Base-by-base conservation (phyloP, 2,113 vertebrate genomes). In the Grus americana region DNA sequence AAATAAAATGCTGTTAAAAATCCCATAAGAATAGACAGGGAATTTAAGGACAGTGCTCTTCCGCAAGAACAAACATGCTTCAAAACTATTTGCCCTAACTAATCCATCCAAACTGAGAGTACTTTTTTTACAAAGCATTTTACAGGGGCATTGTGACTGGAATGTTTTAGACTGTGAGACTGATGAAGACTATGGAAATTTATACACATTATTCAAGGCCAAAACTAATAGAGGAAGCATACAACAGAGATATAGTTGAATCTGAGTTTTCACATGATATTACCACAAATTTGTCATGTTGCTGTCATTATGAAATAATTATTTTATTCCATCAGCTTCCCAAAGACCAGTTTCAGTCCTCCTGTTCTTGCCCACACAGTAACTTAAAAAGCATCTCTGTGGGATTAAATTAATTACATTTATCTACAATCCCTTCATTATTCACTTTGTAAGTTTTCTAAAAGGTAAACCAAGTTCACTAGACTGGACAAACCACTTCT, bases 361-460 rank as follows among this genome's bases (percentile, higher is more conserved):
- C 47, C 58, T 82, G 14, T 54, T 68, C 23, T 94, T 83, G 47
- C 79, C 46, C 13, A 61, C 89, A 49, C 57, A 57, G 38, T 65
- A 92, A 46, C 21, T 76, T 86, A 62, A 91, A 72, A 95, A 97
- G 57, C 30, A 83, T 26, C 44, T 95, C 95, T 44, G 46, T 86
- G 72, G 73, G 75, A 78, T 68, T 90, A 94, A 94, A 92, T 94
- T 88, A 44, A 87, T 96, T 55, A 50, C 0, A 0, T 73, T 93
- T 79, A 84, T 20, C 32, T 82, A 38, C 42, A 81, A 27, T 59
- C 55, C 29, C 42, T 14, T 55, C 42, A 47, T 90, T 95, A 93
- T 67, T 67, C 42, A 92, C 29, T 93, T 70, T 52, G 7, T 16
- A 85, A 49, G 29, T 71, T 72, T 93, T 68, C 54, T 24, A 16